A percentile compares a stretch with the other conserved stretches of the same genome.
phyloP scores from a whole-genome alignment of 2,113 vertebrate genomes.

The Vicugna pacos region DNA sequence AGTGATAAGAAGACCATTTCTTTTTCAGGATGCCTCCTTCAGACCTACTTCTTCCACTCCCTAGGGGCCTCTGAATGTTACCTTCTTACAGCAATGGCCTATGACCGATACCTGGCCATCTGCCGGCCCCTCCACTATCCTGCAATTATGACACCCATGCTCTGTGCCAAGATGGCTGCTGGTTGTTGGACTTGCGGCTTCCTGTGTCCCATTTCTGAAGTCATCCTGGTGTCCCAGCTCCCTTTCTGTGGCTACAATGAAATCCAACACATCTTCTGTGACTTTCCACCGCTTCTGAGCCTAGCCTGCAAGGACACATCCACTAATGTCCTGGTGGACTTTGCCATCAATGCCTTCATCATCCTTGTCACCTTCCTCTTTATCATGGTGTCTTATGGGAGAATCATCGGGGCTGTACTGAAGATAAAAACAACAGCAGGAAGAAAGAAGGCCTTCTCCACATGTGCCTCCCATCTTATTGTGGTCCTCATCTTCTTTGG shows the following conservation, averaged over 20 bases:
- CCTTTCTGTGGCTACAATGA: conserved; percentile 83
- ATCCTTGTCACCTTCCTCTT: conserved; percentile 82
- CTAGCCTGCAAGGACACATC: conserved; percentile 84
- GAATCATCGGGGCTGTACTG: conserved; percentile 76
- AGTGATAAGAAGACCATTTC: conserved; percentile 79
- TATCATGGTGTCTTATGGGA: conserved; percentile 80
- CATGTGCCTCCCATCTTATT: conserved; percentile 77
- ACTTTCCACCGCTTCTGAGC: conserved; percentile 83
- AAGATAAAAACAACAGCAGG: conserved; percentile 76
- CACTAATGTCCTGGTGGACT: conserved; percentile 82
- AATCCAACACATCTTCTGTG: conserved; percentile 84
- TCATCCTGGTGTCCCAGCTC: conserved; percentile 81
- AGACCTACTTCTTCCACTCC: conserved; percentile 85
- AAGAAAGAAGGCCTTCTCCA: conserved; percentile 82
- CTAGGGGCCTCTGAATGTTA: conserved; percentile 83
- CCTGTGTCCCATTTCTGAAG: conserved; percentile 81
- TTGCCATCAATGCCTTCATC: conserved; percentile 82
- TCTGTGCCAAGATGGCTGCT: conserved; percentile 69
- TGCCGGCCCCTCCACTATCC: conserved; percentile 82
- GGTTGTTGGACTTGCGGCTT: conserved; percentile 82
- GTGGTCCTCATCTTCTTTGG: conserved; percentile 82
- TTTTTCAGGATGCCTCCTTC: conserved; percentile 83
- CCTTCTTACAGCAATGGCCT: conserved; percentile 84
- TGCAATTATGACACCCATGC: conserved; percentile 76
- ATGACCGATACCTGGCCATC: conserved; percentile 83